Base-by-base conservation (phyloP, 1,140 invertebrate genomes). In the Lethocerus indicus region DNA sequence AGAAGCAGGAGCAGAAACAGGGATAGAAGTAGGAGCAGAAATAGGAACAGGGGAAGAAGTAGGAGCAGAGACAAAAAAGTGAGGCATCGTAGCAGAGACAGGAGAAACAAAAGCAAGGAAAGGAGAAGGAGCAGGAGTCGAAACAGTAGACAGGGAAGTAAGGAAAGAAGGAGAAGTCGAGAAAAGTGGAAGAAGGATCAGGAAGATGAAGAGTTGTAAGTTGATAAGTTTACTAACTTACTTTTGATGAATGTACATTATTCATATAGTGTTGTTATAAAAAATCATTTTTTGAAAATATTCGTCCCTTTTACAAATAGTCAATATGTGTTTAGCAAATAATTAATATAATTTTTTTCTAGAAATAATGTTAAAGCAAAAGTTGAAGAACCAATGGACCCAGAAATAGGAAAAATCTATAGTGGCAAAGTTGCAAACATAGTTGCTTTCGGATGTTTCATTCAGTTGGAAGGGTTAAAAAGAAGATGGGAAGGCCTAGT, bases 391-490 rank as follows among this genome's bases (percentile, higher is more conserved):
- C 48, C 49, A 1, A 32, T 67, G 63, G 59, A 63, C 67, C 67
- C 70, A 18, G 70, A 72, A 60, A 56, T 73, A 16, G 66, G 65
- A 2, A 67, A 87, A 73, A 93, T 98, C 58, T 98, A 97, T 63
- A 74, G 76, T 55, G 95, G 92, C 0, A 85, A 90, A 68, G 88
- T 99, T 0, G 87, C 87, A 4, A 97, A 92, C 59, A 87, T 98
- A 53, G 89, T 96, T 25, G 79, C 86, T 28, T 98, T 98, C 71
- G 96, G 95, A 2, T 97, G 93, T 66, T 98, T 99, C 70, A 89
- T 98, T 1, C 88, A 93, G 65, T 65, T 98, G 5, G 90, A 96
- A 62, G 90, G 92, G 0, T 69, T 98, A 6, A 73, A 79, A 42
- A 76, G 80, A 49, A 73, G 87, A 49, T 88, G 83, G 76, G 95